These are phyloP conservation scores for Prinia subflava DNA, from an alignment of 2,113 vertebrate genomes.

Conservation along the genomic window DNA sequence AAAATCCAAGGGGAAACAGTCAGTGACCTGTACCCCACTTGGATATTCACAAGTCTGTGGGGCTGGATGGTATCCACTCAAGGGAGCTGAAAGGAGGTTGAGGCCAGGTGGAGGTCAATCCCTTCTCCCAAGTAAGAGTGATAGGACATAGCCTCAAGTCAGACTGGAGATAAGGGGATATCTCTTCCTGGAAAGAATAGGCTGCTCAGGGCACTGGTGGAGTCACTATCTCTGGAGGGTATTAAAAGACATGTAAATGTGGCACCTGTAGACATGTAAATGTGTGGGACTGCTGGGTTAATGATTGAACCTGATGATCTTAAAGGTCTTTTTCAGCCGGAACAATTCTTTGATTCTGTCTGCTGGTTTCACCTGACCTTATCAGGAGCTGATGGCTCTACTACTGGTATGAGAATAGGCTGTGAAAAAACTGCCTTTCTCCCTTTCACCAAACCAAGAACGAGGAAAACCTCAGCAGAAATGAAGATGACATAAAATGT, in stretches of 20 bases:
- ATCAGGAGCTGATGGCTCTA: not conserved
- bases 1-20: not conserved
- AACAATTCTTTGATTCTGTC: not conserved
- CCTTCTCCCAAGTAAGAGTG: not conserved
- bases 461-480: not conserved
- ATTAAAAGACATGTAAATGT: not conserved
- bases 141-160: not conserved
- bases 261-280: not conserved
- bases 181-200: not conserved
- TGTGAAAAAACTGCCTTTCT: not conserved
- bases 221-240: not conserved
- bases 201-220: not conserved
- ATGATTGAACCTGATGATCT: not conserved
- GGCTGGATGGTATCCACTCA: not conserved
- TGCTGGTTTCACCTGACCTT: not conserved
- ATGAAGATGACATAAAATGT: not conserved
- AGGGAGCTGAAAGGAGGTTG: not conserved
- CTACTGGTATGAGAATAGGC: not conserved
- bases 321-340: not conserved
- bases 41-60: not conserved
- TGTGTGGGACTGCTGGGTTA: not conserved
- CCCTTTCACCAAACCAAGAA: not conserved
- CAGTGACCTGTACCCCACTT: not conserved
- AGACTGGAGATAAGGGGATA: not conserved
- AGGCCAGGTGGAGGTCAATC: not conserved